A percentile compares a stretch with the other conserved stretches of the same genome.
Conservation (phyloP, 2,797 vertebrate species). For the Pseudochirops cupreus region DNA sequence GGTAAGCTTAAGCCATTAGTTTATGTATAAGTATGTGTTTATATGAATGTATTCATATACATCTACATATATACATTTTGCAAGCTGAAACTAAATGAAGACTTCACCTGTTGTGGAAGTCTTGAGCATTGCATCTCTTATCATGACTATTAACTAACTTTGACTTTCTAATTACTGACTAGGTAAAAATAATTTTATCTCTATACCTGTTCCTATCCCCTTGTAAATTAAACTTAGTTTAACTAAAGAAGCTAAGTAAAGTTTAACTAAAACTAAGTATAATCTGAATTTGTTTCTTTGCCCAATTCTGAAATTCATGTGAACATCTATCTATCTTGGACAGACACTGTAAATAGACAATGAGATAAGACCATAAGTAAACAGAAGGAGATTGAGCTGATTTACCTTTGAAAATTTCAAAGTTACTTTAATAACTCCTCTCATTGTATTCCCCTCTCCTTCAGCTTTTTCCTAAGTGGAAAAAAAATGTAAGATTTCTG, state of each 20-base stretch:
- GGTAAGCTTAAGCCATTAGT: slow-evolving; percentile 12
- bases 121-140: background rate
- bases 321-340: background rate
- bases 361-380: background rate
- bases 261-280: background rate
- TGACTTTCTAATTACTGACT: background rate
- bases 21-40: background rate
- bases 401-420: background rate
- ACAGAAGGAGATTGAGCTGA: background rate
- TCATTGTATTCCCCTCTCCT: background rate
- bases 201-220: background rate
- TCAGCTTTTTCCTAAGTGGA: background rate
- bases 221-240: background rate
- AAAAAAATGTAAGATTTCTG: background rate
- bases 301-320: background rate
- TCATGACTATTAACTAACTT: background rate
- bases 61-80: background rate
- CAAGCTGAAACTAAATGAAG: background rate
- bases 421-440: background rate
- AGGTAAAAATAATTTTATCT: background rate
- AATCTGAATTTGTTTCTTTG: background rate
- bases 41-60: background rate
- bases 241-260: background rate
- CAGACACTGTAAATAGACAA: background rate
- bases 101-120: background rate